Conservation (phyloP, 1,140 invertebrate genomes). For the Drosophila pseudoananassae region DNA sequence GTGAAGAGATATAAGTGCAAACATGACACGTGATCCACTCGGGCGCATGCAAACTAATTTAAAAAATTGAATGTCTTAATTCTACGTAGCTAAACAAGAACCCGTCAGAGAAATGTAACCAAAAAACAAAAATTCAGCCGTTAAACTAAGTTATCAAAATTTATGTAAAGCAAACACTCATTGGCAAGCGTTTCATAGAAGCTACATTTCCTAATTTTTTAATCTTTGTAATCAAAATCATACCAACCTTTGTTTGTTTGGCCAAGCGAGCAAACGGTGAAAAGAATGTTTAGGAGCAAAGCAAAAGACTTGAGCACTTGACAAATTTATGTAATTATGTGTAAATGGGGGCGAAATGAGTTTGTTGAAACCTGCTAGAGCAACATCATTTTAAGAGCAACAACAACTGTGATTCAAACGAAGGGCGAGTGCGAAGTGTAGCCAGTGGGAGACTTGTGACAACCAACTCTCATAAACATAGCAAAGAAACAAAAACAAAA, state of each 20-base stretch:
- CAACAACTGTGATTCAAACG: constrained; percentile 81
- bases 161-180: constrained; percentile 48
- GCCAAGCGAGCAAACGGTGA: constrained; percentile 24
- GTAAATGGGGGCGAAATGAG: constrained; percentile 20
- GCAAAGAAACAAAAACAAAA: constrained; percentile 27
- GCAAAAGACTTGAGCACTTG: constrained; percentile 78
- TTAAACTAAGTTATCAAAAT: constrained; percentile 60
- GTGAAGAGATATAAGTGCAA: constrained; percentile 31
- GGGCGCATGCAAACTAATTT: constrained; percentile 61
- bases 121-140: constrained; percentile 34
- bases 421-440: constrained; percentile 53
- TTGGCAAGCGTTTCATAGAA: constrained; percentile 62
- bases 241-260: constrained; percentile 47
- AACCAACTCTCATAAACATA: constrained; percentile 32
- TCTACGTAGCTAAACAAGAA: constrained; percentile 53
- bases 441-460: constrained; percentile 44
- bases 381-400: constrained; percentile 82
- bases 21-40: constrained; percentile 73
- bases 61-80: constrained; percentile 50
- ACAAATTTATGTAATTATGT: constrained; percentile 55
- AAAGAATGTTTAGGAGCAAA: constrained; percentile 37
- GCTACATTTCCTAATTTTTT: constrained; percentile 49
- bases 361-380: constrained; percentile 61
- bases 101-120: constrained; percentile 30
- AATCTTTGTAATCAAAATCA: constrained; percentile 43